Conservation (phyloP, 2,797 vertebrate species). For the Coranthus polyacanthus region DNA sequence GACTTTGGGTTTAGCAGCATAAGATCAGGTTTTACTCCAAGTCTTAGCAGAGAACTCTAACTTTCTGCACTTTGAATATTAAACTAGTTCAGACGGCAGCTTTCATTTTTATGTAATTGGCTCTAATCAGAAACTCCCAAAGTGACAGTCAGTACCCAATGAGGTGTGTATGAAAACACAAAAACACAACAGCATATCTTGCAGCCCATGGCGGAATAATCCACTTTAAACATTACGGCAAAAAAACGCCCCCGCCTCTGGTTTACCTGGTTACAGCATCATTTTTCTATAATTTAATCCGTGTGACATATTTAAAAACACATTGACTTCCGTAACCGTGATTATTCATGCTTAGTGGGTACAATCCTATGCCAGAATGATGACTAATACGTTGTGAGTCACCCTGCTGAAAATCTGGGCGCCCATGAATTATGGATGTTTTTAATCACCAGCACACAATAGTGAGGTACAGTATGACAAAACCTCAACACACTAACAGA, state of each 20-base stretch:
- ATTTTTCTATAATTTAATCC: slow-evolving; percentile 35
- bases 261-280: slow-evolving; percentile 22
- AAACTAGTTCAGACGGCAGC: no score
- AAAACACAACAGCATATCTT: slow-evolving; percentile 4
- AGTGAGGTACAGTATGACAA: slow-evolving; percentile 25
- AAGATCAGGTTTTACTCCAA: neutral
- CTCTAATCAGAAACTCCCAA: slow-evolving; percentile 7
- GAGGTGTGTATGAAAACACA: neutral
- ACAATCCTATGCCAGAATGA: slow-evolving; percentile 29
- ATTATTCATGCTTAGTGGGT: slow-evolving; percentile 47
- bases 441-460: slow-evolving; percentile 41
- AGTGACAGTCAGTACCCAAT: neutral
- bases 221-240: slow-evolving; percentile 13
- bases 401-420: slow-evolving; percentile 34
- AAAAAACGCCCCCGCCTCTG: neutral
- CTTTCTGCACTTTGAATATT: no score
- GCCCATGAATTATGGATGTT: slow-evolving; percentile 51
- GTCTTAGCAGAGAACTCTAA: neutral
- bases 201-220: slow-evolving; percentile 22
- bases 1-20: neutral
- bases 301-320: slow-evolving; percentile 55
- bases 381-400: slow-evolving; percentile 56
- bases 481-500: neutral
- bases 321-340: slow-evolving; percentile 50
- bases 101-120: slow-evolving; percentile 7